Percentiles rank a stretch among this genome's conserved stretches.
Conservation (phyloP, 2,797 vertebrate species). For the Bryconaethiops microstoma region DNA sequence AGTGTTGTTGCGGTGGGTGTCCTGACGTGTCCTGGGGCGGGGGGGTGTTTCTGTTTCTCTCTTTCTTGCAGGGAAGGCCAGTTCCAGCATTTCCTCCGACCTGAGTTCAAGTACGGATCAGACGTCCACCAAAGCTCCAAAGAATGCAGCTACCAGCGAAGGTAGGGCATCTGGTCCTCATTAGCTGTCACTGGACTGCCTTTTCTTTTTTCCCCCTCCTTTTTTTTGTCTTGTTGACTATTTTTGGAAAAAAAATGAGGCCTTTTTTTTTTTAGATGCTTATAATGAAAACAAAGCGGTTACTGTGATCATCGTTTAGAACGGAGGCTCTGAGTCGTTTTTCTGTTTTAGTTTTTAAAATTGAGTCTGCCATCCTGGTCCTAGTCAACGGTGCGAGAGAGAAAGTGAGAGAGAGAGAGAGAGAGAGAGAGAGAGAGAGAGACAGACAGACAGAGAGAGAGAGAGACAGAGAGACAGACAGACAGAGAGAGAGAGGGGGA, state of each 20-base stretch:
- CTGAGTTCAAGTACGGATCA: constrained; percentile 92
- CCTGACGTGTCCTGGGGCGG: constrained; percentile 48
- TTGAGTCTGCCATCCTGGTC: not conserved
- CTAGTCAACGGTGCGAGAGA: constrained; percentile 28
- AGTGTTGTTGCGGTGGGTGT: constrained; percentile 29
- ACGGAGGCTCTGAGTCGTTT: constrained; percentile 5
- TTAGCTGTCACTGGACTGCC: constrained; percentile 61
- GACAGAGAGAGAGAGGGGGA: not conserved
- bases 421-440: too few species aligned
- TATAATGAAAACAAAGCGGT: constrained; percentile 54
- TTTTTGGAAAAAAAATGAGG: constrained; percentile 57
- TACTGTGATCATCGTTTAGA: constrained; percentile 6
- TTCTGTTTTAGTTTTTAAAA: constrained; percentile 14
- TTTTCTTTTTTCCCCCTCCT: not conserved
- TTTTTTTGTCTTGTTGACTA: constrained; percentile 54
- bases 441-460: not conserved
- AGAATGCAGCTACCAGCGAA: constrained; percentile 91
- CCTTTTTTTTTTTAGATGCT: constrained; percentile 36
- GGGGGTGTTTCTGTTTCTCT: constrained; percentile 40
- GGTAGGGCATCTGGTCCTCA: constrained; percentile 80
- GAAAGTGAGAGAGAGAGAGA: not conserved
- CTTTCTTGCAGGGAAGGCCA: constrained; percentile 84
- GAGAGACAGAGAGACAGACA: not conserved
- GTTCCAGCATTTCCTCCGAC: constrained; percentile 94
- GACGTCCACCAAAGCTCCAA: constrained; percentile 87